These are phyloP conservation scores for Tenualosa thibaudeaui DNA, from an alignment of 2,797 vertebrate species.

Conservation along the genomic window DNA sequence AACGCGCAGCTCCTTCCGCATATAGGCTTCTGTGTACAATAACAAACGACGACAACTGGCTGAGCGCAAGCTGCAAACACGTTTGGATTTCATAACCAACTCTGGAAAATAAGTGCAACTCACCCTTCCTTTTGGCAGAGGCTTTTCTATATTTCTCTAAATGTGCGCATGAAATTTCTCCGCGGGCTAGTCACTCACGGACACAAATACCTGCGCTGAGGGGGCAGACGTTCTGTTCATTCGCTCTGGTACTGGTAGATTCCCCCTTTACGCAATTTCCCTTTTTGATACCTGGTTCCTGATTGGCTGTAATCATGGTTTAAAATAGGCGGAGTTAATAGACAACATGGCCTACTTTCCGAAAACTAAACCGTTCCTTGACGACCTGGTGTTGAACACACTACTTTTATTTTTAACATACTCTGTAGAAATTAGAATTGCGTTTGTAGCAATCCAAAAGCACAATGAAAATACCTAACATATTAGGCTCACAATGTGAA, in stretches of 20 bases:
- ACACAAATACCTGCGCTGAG: constrained; percentile 52
- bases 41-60: not conserved
- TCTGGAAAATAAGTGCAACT: constrained; percentile 27
- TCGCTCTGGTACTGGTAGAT: constrained; percentile 43
- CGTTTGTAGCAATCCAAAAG: not conserved
- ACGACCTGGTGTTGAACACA: not conserved
- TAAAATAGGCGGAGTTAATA: constrained; percentile 38
- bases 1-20: constrained; percentile 1
- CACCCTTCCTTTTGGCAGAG: constrained; percentile 34
- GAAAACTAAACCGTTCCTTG: not conserved
- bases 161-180: constrained; percentile 39
- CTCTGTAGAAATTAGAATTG: too few relatives aligned
- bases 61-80: not conserved
- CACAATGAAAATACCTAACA: too few relatives aligned
- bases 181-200: constrained; percentile 50
- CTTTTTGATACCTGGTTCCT: constrained; percentile 24
- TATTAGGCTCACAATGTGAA: not conserved
- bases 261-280: constrained; percentile 52
- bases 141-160: not conserved
- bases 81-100: not conserved
- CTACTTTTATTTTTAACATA: not conserved
- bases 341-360: constrained; percentile 49
- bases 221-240: constrained; percentile 44
- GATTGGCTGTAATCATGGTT: constrained; percentile 49
- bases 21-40: not conserved